Conservation (phyloP, 2,888 invertebrate genomes). For the Scaptomyza flava region DNA sequence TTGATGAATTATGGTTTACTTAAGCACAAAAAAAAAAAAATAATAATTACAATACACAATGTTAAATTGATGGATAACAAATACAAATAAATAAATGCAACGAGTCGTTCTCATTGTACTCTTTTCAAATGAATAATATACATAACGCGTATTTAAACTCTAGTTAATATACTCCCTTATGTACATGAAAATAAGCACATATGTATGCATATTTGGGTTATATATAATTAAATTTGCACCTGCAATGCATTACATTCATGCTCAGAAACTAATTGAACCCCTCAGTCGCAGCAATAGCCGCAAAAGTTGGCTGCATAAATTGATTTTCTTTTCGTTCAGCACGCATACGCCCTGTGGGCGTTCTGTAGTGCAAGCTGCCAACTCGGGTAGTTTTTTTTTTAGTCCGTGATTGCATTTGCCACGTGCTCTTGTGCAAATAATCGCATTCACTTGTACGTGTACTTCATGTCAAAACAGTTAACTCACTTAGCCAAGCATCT, state of each 20-base stretch:
- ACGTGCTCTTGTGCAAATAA: conserved; percentile 50
- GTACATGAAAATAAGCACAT: too few species aligned
- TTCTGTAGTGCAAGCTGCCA: conserved; percentile 1
- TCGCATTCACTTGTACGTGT: conserved; percentile 43
- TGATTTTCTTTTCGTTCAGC: conserved; percentile 39
- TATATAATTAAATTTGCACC: conserved; percentile 2
- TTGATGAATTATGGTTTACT: too few species aligned
- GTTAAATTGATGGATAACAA: too few species aligned
- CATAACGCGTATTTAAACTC: too few species aligned
- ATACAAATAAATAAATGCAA: too few species aligned
- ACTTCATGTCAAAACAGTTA: conserved; percentile 69
- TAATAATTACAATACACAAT: too few species aligned
- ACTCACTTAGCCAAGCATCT: conserved; percentile 34
- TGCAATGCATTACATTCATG: not conserved
- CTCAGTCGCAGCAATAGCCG: conserved; percentile 4
- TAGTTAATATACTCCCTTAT: too few species aligned
- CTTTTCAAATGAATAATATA: too few species aligned
- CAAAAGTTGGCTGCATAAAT: conserved; percentile 42
- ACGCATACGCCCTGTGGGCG: conserved; percentile 37
- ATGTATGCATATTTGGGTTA: not conserved
- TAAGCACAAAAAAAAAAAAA: too few species aligned
- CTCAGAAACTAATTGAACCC: conserved; percentile 12
- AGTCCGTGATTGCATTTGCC: conserved; percentile 33
- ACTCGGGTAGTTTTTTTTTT: not conserved
- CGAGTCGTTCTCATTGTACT: too few species aligned